A percentile compares a stretch with the other conserved stretches of the same genome.
These are phyloP conservation scores for Pangasius krempfi DNA, from an alignment of 2,797 vertebrate species.

Conservation along the genomic window DNA sequence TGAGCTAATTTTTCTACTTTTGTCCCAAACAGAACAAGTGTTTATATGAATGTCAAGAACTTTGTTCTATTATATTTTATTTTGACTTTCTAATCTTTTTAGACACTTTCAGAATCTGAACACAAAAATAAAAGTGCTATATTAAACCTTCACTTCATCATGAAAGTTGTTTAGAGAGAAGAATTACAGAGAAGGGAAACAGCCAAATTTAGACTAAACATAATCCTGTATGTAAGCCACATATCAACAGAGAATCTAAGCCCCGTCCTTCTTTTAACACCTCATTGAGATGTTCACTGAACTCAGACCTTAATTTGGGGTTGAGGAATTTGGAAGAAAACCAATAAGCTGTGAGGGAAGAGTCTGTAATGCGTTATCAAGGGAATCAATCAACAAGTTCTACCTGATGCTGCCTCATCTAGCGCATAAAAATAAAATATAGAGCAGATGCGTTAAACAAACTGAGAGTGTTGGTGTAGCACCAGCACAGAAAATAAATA, in stretches of 20 bases:
- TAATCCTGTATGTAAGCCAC: not conserved
- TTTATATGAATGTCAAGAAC: slow-evolving; percentile 1
- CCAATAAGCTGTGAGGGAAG: slow-evolving; percentile 48
- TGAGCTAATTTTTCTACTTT: not conserved
- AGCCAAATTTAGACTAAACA: not conserved
- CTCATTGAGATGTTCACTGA: slow-evolving; percentile 1
- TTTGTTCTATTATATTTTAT: not conserved
- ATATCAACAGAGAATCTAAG: not conserved
- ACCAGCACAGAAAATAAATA: slow-evolving; percentile 52
- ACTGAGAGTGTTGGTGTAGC: slow-evolving; percentile 53
- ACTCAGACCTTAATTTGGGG: not conserved
- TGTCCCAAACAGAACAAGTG: not conserved
- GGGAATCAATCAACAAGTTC: slow-evolving; percentile 45
- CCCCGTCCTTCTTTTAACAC: slow-evolving; percentile 22
- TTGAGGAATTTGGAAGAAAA: slow-evolving; percentile 40
- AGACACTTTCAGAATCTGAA: not conserved
- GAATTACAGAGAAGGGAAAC: not conserved
- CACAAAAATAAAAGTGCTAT: not conserved
- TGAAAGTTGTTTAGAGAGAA: not conserved
- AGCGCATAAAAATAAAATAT: slow-evolving; percentile 55
- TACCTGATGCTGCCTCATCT: slow-evolving; percentile 49
- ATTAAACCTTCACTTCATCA: not conserved
- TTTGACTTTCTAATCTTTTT: slow-evolving; percentile 14
- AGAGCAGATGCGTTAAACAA: slow-evolving; percentile 55
- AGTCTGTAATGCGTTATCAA: slow-evolving; percentile 43